Evolutionary conservation across 2,113 vertebrate species (phyloP), one percentile per base, ranked within the genome.

Genomic region (Tragulus kanchil): DNA sequence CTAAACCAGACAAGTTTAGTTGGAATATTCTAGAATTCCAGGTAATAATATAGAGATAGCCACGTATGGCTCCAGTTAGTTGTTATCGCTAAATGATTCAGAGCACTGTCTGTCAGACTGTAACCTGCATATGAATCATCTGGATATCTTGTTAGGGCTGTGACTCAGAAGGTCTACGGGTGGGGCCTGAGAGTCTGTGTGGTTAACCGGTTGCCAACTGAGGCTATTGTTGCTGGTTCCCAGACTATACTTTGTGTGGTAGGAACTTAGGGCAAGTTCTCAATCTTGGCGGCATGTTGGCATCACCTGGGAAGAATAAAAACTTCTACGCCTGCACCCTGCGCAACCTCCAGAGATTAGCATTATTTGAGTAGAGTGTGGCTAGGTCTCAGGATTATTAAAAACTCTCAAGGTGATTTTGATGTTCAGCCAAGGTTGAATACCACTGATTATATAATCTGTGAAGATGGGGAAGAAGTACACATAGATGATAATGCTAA

Each of bases 21-120:
- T 92, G 50, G 75, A 61, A 26, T 93, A 48, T 85, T 77, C 79
- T 75, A 69, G 75, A 89, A 90, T 64, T 84, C 31, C 42, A 85
- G 42, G 92, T 73, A 92, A 54, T 83, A 79, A 28, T 23, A 16
- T 9, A 59, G 61, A 73, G 71, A 69, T 62, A 95, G 75, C 62
- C 58, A 21, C 67, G 54, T 15, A 3, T 81, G 85, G n/a, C 26
- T 81, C 28, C 42, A n/a, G 84, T 82, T 61, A 73, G 36, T 86
- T 78, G 61, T 89, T 89, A 93, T 86, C 65, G 23, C 21, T 64
- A 84, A 91, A 64, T 69, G 85, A 95, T 56, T 87, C 81, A 82
- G 75, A 81, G 8, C 50, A 3, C 54, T 73, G 36, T 83, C 91
- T 89, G 16, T 92, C 62, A 84, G 56, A 82, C 73, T 84, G 61